Conservation (phyloP, 2,797 vertebrate species). For the Knipowitschia caucasica region DNA sequence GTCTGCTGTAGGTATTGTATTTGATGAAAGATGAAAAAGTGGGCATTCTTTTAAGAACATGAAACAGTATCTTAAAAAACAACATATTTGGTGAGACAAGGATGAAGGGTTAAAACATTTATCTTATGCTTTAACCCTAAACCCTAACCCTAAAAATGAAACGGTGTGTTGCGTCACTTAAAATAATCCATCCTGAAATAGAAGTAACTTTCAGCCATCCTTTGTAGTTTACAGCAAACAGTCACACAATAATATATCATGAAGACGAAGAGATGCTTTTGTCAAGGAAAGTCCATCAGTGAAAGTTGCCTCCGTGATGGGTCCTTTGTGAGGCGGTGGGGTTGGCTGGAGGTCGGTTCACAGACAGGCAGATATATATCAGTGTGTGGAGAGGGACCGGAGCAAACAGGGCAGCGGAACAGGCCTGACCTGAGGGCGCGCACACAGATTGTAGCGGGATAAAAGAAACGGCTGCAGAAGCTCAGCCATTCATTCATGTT, state of each 20-base stretch:
- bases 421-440: conserved; percentile 36
- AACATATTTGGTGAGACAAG: too few relatives aligned
- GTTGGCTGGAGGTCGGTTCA: conserved; percentile 42
- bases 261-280: conserved; percentile 8
- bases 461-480: conserved; percentile 13
- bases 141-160: too few relatives aligned
- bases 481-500: not conserved
- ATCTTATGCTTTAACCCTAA: too few relatives aligned
- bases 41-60: too few relatives aligned
- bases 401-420: conserved; percentile 26
- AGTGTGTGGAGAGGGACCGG: conserved; percentile 36
- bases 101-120: too few relatives aligned
- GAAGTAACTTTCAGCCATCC: too few relatives aligned
- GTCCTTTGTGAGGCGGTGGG: conserved; percentile 21
- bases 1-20: too few relatives aligned
- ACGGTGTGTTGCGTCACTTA: too few relatives aligned
- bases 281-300: conserved; percentile 11
- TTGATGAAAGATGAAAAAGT: too few relatives aligned
- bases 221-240: conserved; percentile 28
- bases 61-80: too few relatives aligned
- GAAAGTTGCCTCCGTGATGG: conserved; percentile 18
- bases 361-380: conserved; percentile 41
- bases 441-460: conserved; percentile 9
- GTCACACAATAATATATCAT: conserved; percentile 15
- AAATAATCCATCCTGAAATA: too few relatives aligned